phyloP scores from a whole-genome alignment of 2,797 vertebrate genomes.

The Falco novaeseelandiae region DNA sequence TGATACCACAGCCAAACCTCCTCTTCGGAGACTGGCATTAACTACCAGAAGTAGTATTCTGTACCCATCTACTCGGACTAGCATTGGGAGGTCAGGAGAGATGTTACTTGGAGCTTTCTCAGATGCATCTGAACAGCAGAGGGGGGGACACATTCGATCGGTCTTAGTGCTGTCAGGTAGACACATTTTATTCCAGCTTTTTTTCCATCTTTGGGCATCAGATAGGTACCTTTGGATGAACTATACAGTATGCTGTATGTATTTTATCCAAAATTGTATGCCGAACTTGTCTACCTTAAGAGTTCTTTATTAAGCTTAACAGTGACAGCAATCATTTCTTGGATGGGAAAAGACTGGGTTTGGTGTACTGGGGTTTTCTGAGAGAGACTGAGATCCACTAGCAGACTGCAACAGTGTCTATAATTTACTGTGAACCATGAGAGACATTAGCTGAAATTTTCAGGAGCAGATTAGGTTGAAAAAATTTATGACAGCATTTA shows the following conservation, averaged over 20 bases:
- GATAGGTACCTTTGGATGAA: not conserved
- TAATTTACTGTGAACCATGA: slow-evolving; percentile 49
- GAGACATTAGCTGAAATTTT: slow-evolving; percentile 64
- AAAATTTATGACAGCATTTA: slow-evolving; percentile 76
- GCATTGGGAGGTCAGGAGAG: not conserved
- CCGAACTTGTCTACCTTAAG: accelerated
- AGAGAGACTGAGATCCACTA: slow-evolving; percentile 25
- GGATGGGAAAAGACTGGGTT: not conserved
- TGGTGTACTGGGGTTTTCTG: not conserved
- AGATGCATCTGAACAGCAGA: not conserved
- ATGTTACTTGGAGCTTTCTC: not conserved
- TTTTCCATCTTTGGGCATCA: not conserved
- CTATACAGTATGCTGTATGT: not conserved
- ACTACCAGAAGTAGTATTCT: not conserved
- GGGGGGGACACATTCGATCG: accelerated
- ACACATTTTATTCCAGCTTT: not conserved
- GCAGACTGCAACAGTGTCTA: not conserved
- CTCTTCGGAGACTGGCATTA: not conserved
- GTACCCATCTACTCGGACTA: not conserved
- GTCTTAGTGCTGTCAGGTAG: not conserved
- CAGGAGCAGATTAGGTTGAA: slow-evolving; percentile 69
- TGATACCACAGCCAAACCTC: not conserved
- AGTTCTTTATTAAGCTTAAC: not conserved
- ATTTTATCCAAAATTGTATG: not conserved
- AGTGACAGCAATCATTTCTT: not conserved